These are phyloP conservation scores for Macrostomum lignano DNA, from an alignment of 1,140 invertebrate species.

Conservation along the genomic window DNA sequence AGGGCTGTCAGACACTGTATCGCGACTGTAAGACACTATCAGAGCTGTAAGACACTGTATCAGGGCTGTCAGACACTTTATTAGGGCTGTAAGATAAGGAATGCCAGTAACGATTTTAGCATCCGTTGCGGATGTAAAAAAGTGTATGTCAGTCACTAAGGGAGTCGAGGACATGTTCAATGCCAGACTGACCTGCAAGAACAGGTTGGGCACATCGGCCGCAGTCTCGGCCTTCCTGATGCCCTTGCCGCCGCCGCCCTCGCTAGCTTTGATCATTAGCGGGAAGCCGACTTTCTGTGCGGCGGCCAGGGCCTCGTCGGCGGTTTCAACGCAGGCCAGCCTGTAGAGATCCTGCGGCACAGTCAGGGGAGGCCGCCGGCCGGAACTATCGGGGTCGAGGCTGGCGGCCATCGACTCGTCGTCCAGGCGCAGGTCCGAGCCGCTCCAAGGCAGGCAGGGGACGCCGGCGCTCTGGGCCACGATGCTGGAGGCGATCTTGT, in stretches of 20 bases:
- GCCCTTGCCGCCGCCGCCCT: conserved; percentile 94
- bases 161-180: too few species aligned
- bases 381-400: neutral
- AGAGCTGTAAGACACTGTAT: too few species aligned
- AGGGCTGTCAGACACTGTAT: too few species aligned
- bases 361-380: neutral
- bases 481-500: conserved; percentile 96
- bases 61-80: too few species aligned
- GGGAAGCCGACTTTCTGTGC: conserved; percentile 77
- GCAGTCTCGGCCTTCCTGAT: conserved; percentile 63
- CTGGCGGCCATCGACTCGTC: too few species aligned
- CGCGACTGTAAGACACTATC: too few species aligned
- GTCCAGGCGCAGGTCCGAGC: too few species aligned
- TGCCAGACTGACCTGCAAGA: conserved; percentile 65
- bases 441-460: conserved; percentile 91
- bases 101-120: too few species aligned
- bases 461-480: conserved; percentile 93
- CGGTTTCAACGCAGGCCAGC: conserved; percentile 55
- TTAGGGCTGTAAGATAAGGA: too few species aligned
- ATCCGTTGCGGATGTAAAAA: too few species aligned
- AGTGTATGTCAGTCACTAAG: too few species aligned
- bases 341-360: conserved; percentile 61
- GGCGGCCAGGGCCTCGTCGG: conserved; percentile 50
- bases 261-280: conserved; percentile 96
- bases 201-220: conserved; percentile 65